phyloP scores from a whole-genome alignment of 1,140 invertebrate genomes.

The Neodiprion lecontei region DNA sequence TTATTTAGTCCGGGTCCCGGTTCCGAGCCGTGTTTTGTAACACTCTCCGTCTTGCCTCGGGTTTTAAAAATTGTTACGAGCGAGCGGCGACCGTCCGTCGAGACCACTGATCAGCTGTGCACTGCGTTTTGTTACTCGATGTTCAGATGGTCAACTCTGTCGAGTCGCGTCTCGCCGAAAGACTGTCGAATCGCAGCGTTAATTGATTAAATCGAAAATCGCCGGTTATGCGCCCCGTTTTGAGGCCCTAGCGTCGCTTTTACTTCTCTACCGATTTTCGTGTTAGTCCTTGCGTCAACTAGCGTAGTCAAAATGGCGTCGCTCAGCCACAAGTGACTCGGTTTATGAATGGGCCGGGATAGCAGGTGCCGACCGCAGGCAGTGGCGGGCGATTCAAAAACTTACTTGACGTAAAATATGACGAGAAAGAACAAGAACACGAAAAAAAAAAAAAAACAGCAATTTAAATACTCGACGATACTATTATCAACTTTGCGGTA shows the following conservation, averaged over 20 bases:
- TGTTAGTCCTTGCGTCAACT: slow-evolving; percentile 16
- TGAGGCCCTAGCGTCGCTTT: too few species aligned
- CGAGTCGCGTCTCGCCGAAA: too few species aligned
- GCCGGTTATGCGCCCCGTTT: too few species aligned
- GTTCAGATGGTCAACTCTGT: not conserved
- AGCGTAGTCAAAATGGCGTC: slow-evolving; percentile 44
- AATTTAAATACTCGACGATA: too few species aligned
- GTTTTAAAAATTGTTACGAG: slow-evolving; percentile 30
- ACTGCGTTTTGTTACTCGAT: slow-evolving; percentile 31
- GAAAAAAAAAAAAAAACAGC: too few species aligned
- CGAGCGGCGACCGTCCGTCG: slow-evolving; percentile 33
- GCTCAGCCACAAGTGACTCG: slow-evolving; percentile 26
- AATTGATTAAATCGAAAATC: too few species aligned
- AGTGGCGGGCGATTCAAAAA: not conserved
- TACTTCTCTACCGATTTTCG: not conserved
- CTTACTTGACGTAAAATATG: too few species aligned
- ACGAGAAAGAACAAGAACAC: too few species aligned
- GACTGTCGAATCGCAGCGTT: too few species aligned
- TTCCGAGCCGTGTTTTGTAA: too few species aligned
- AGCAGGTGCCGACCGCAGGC: not conserved
- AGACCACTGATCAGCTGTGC: slow-evolving; percentile 49
- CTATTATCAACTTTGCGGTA: too few species aligned
- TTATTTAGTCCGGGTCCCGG: not conserved
- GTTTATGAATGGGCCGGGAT: slow-evolving; percentile 44
- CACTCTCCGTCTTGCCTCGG: too few species aligned